Evolutionary conservation across 2,797 vertebrate genomes (phyloP), one percentile per base, ranked within the genome.

Genomic region (Pantherophis alleghaniensis): DNA sequence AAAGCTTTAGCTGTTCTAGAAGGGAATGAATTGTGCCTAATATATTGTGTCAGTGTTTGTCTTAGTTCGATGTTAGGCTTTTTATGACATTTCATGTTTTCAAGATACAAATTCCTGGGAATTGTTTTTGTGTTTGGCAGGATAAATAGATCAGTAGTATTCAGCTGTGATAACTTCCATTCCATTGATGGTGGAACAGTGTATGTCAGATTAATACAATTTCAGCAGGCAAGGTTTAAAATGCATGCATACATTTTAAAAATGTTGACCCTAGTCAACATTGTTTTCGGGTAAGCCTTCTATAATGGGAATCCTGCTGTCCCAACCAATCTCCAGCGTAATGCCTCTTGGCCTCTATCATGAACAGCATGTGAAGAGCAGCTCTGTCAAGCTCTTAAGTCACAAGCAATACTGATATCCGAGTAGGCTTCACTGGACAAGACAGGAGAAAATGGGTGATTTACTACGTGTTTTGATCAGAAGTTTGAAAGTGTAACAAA

Each of bases 381-480:
- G 18, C 37, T 42, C 37, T 79, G 37, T 20, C 9, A 42, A 79
- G 37, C 32, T 79, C 7, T 79, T 79, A 79, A 79, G 9, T 79
- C 7, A 10, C 74, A 79, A 79, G 74, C 74, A 63, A 79, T 42
- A 11, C 20, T 4, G 74, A 79, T 42, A 42, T 79, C 74, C 7
- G 3, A 42, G 18, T 79, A 79, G 37, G 37, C 32, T 74, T 74
- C 32, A 74, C 1, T 32, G 66, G 66, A n/a, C 66, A 69, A 69
- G 66, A 69, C n/a, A 69, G n/a, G 2, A 16, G n/a, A 37, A 74
- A 74, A 74, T 42, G 20, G 47, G 42, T 42, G 22, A 83, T 83
- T 83, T 83, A 42, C 20, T 42, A 83, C 16, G 69, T 88, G 69
- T 91, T 74, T 59, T 89, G 32, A 91, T 59, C 56, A 94, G 60